These are phyloP conservation scores for Hylaeus anthracinus DNA, from an alignment of 1,140 invertebrate species.

Conservation along the genomic window DNA sequence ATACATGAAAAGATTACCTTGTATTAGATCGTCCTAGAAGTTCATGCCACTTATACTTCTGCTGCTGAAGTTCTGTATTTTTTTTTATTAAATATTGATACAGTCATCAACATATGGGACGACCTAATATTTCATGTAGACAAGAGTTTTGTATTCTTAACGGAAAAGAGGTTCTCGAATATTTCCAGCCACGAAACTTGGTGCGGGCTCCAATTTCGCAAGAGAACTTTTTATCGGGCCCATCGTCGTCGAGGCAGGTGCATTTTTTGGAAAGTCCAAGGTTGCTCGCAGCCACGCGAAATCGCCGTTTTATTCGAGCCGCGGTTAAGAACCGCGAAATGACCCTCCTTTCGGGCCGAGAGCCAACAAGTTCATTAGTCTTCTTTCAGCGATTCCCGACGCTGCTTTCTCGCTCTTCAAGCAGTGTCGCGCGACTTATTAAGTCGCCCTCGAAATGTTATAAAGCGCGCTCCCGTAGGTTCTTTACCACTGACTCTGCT, in stretches of 20 bases:
- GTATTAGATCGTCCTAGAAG: too few relatives aligned
- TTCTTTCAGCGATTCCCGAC: conserved; percentile 41
- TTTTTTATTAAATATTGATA: too few relatives aligned
- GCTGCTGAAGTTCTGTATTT: too few relatives aligned
- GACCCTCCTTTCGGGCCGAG: conserved; percentile 34
- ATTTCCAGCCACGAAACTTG: neutral
- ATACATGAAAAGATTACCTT: too few relatives aligned
- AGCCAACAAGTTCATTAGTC: conserved; percentile 50
- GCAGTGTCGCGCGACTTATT: conserved; percentile 34
- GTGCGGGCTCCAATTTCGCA: neutral
- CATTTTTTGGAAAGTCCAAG: neutral
- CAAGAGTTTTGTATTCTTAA: neutral
- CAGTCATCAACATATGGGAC: too few relatives aligned
- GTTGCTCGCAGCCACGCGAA: neutral
- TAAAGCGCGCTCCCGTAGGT: conserved; percentile 12
- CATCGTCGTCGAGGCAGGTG: neutral
- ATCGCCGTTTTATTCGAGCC: conserved; percentile 34
- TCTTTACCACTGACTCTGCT: neutral
- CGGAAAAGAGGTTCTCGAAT: neutral
- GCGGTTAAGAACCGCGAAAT: conserved; percentile 40
- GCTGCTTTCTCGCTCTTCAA: conserved; percentile 18
- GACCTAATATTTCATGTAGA: too few relatives aligned
- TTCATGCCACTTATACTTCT: too few relatives aligned
- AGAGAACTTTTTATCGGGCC: neutral
- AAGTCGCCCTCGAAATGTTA: conserved; percentile 44